Conservation (phyloP, 2,113 vertebrate species). For the Microtus pennsylvanicus region DNA sequence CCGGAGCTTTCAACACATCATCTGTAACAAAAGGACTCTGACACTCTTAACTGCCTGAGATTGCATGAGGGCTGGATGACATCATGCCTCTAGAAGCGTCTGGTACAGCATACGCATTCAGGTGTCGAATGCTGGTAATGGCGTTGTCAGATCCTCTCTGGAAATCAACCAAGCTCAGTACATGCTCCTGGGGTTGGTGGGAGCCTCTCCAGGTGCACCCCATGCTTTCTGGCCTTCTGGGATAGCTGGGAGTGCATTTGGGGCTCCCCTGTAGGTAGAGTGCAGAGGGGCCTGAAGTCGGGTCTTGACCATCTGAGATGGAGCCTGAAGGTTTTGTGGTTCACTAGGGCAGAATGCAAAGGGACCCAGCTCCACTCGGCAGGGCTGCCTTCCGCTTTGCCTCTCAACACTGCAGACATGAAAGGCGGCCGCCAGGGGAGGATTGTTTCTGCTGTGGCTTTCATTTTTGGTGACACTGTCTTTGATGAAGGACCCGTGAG, state of each 20-base stretch:
- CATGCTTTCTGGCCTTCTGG: not conserved
- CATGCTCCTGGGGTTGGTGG: not conserved
- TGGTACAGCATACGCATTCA: not conserved
- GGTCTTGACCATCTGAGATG: not conserved
- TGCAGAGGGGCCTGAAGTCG: not conserved
- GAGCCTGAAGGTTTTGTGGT: not conserved
- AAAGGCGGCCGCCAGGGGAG: not conserved
- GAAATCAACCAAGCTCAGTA: not conserved
- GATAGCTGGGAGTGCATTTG: too few species aligned
- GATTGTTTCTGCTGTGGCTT: not conserved
- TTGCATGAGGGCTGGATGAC: not conserved
- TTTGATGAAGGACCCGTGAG: not conserved
- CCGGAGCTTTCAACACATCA: not conserved
- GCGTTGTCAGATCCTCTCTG: not conserved
- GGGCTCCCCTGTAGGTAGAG: not conserved
- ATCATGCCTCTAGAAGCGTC: not conserved
- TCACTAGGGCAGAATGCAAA: accelerated
- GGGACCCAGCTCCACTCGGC: not conserved
- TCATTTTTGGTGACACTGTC: not conserved
- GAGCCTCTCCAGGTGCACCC: not conserved
- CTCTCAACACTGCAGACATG: not conserved
- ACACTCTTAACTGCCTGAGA: not conserved
- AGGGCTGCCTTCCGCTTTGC: not conserved
- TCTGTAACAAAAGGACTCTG: not conserved
- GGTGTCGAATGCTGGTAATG: not conserved